Base-by-base conservation (phyloP, 2,797 vertebrate genomes). In the Centropyge bicolor region DNA sequence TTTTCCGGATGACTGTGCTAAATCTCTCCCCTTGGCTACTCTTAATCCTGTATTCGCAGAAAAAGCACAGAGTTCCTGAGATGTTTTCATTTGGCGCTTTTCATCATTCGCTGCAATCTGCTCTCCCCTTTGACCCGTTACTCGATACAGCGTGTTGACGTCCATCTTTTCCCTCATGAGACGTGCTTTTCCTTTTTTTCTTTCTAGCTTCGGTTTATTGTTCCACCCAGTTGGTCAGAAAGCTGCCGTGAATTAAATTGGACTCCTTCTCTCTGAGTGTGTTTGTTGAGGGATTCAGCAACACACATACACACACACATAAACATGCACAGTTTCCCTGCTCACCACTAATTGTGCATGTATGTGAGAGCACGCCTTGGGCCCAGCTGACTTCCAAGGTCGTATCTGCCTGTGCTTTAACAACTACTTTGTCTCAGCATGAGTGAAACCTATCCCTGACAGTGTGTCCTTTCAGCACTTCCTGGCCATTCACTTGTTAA, bases 11-110 rank as follows among this genome's bases (percentile, higher is more conserved):
- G 81, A 89, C 83, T 80, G 64, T 40, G 80, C 81, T 90, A 84
- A 92, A 90, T 86, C 90, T 89, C 75, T 71, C 60, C 82, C 76
- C 71, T 85, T 73, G 66, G 78, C 63, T 22, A 72, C 71, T 89
- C 85, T 86, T 93, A 92, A 92, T 93, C 91, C 83, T 27, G 73
- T 66, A 62, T 90, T 91, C 78, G 13, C 74, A 45, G 89, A 88
- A 91, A 91, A 84, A 69, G 46, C 41, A 66, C 24, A 19, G 41
- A 77, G 55, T 67, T 79, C 75, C 59, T 20, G 59, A 83, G 73
- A 78, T 82, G 59, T 86, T 87, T 86, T 89, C 70, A 86, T 87
- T 87, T 69, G 66, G 27, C 55, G 16, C 60, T 87, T 88, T 86
- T 91, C 85, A 77, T 92, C 81, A 59, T 61, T 88, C 74, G 73